Evolutionary conservation across 2,888 invertebrate species (phyloP).

Genomic region (Argyresthia albistria): DNA sequence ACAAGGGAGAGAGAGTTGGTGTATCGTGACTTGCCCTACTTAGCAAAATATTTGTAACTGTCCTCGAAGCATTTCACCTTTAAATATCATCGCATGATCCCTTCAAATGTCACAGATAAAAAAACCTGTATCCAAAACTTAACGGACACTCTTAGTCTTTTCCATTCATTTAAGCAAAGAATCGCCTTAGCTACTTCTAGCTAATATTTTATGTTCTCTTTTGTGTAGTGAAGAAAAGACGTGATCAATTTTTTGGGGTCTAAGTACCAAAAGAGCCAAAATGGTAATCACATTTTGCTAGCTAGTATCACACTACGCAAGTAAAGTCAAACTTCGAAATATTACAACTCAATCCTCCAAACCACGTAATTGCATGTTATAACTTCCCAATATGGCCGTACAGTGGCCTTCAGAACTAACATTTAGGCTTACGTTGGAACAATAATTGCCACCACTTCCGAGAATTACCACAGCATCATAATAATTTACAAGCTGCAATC

Average conservation of each 20-base stretch:
- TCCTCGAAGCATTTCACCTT: conserved; percentile 23
- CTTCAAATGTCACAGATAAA: conserved; percentile 11
- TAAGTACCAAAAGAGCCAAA: too few species aligned
- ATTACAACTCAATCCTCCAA: neutral
- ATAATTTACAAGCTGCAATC: conserved; percentile 24
- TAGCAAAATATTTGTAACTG: conserved; percentile 16
- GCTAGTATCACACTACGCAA: too few species aligned
- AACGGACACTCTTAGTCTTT: too few species aligned
- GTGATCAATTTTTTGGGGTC: too few species aligned
- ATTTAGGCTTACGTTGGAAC: conserved; percentile 1
- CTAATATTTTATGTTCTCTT: too few species aligned
- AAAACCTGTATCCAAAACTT: conserved; percentile 12
- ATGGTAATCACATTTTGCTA: too few species aligned
- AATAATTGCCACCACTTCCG: conserved; percentile 41
- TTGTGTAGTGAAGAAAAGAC: too few species aligned
- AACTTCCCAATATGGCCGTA: neutral
- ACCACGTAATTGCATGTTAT: neutral
- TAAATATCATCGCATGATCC: conserved; percentile 26
- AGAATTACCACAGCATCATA: conserved; percentile 30
- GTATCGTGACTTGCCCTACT: conserved; percentile 20
- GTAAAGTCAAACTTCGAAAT: too few species aligned
- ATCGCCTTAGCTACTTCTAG: too few species aligned
- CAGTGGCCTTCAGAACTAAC: neutral
- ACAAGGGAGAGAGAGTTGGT: neutral
- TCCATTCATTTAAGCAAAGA: too few species aligned